Percentiles rank a stretch among this genome's conserved stretches.
phyloP scores from a whole-genome alignment of 1,140 invertebrate species.

The Drepana arcuata region DNA sequence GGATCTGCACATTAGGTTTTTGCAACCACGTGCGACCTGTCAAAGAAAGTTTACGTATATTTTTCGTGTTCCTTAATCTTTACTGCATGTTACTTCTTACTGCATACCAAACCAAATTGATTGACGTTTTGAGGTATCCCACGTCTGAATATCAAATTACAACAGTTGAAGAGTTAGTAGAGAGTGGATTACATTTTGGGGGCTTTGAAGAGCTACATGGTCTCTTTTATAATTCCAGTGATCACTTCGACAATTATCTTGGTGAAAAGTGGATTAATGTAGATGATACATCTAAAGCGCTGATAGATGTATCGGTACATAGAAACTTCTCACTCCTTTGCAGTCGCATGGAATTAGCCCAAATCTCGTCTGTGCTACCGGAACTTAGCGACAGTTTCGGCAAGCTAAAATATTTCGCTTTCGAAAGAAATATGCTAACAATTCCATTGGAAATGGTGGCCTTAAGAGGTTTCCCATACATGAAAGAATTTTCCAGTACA shows the following conservation, averaged over 20 bases:
- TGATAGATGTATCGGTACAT: constrained; percentile 51
- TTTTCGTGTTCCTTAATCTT: constrained; percentile 64
- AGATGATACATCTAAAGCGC: constrained; percentile 34
- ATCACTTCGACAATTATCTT: constrained; percentile 54
- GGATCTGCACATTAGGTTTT: constrained; percentile 54
- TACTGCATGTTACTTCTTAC: constrained; percentile 68
- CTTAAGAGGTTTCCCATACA: constrained; percentile 67
- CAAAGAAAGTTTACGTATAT: constrained; percentile 53
- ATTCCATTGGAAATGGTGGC: constrained; percentile 70
- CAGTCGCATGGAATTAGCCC: constrained; percentile 45
- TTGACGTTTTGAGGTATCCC: constrained; percentile 66
- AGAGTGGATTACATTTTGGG: constrained; percentile 54
- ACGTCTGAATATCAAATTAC: constrained; percentile 66
- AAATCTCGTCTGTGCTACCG: constrained; percentile 40
- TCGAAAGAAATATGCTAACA: constrained; percentile 54
- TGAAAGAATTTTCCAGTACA: constrained; percentile 51
- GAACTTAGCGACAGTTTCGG: constrained; percentile 45
- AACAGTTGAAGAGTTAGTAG: constrained; percentile 56
- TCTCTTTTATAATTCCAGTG: constrained; percentile 63
- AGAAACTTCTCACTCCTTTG: constrained; percentile 52
- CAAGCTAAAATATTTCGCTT: constrained; percentile 47
- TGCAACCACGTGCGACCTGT: constrained; percentile 59
- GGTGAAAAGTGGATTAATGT: constrained; percentile 50
- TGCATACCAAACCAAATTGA: constrained; percentile 71
- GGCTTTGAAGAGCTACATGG: constrained; percentile 66